Base-by-base conservation (phyloP, 2,888 invertebrate species). In the Campoplex nolae region DNA sequence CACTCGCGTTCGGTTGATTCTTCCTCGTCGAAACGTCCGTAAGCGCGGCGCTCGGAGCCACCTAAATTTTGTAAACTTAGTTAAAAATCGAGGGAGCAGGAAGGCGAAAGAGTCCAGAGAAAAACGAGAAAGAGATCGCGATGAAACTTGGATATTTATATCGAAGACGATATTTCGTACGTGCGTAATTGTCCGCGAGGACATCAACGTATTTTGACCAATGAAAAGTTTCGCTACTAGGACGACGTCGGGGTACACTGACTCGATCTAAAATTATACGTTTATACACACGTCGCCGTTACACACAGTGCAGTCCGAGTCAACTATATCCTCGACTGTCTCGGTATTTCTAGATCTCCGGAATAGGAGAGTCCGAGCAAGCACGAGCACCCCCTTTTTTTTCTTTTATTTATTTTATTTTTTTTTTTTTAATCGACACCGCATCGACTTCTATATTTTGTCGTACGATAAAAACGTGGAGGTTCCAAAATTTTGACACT, bases 251-350 rank as follows among this genome's bases (percentile, higher is more conserved):
- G 81, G 70, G 84, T 87, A 84, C 84, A 81, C 81, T 79, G 83
- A 84, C 85, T 82, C 81, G 83, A 83, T 88, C 89, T 89, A 89
- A 89, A 88, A 89, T 89, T 89, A 86, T 83, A 84, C 87, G 75
- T 87, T 23, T 81, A 73, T 87, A 87, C 70, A 78, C 77, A 48
- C 48, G 77, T 67, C 73, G 77, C 77, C 77, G 77, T 62, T 51
- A 76, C 62, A 81, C 77, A 81, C 77, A 9, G 76, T 86, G 80
- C 73, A 81, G 84, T 80, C 76, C 80, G 84, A 86, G 74, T 77
- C 65, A 67, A 86, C 84, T 74, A 54, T 84, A 81, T 78, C 54
- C 54, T 45, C n/a, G 48, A 42, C 67, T 71, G 77, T 82, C 85
- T 84, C 85, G 81, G 81, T 88, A 87, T 87, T 85, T 87, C 79